These are phyloP conservation scores for Rousettus leschenaultii DNA, from an alignment of 2,113 vertebrate genomes.

Conservation along the genomic window DNA sequence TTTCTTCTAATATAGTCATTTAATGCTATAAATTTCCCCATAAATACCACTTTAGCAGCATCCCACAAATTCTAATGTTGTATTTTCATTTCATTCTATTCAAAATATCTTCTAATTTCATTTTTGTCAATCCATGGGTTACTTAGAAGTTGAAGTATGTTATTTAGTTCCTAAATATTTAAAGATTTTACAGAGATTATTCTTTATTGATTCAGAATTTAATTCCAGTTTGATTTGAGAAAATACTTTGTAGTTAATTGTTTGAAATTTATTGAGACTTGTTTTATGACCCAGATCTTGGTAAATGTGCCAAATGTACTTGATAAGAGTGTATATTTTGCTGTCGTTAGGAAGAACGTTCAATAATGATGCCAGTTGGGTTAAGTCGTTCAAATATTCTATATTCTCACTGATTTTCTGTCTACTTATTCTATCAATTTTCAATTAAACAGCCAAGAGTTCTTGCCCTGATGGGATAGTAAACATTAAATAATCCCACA, in stretches of 20 bases:
- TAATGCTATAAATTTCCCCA: not conserved
- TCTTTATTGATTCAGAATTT: not conserved
- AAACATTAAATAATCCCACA: conserved; percentile 35
- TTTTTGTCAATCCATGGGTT: not conserved
- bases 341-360: not conserved
- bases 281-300: not conserved
- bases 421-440: not conserved
- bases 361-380: not conserved
- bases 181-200: not conserved
- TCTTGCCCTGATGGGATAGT: not conserved
- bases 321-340: not conserved
- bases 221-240: not conserved
- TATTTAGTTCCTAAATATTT: not conserved
- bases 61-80: not conserved
- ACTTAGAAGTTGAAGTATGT: not conserved
- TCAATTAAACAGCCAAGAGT: not conserved
- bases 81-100: not conserved
- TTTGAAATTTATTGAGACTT: not conserved
- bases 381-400: not conserved
- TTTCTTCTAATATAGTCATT: not conserved
- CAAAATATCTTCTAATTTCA: not conserved
- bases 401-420: not conserved
- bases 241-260: not conserved
- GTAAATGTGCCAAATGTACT: not conserved
- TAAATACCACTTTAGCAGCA: not conserved